These are phyloP conservation scores for Odontophorus gujanensis DNA, from an alignment of 2,113 vertebrate genomes.

Conservation along the genomic window DNA sequence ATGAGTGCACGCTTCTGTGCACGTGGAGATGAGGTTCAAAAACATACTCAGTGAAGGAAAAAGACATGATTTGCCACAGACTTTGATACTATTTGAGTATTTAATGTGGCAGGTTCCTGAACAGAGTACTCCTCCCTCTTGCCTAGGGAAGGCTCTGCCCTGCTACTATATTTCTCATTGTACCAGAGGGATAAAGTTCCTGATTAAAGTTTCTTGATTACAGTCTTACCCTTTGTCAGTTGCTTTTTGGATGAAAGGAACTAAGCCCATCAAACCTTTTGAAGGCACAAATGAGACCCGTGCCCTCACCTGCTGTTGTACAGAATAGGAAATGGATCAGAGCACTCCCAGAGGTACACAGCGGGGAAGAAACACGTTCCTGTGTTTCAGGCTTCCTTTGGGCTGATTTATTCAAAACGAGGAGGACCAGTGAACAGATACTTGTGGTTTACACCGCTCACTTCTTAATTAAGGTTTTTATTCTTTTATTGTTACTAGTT, in stretches of 20 bases:
- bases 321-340: background rate
- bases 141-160: background rate
- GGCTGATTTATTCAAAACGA: background rate
- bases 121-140: background rate
- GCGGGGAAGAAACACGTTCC: background rate
- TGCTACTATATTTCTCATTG: background rate
- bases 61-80: background rate
- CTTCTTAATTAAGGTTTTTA: background rate
- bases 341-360: background rate
- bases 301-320: background rate
- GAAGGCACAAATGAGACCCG: background rate
- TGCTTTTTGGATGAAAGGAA: background rate
- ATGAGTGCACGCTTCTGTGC: background rate
- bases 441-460: background rate
- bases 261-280: background rate
- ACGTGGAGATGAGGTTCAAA: background rate
- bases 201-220: background rate
- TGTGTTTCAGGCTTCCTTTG: background rate
- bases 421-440: accelerated
- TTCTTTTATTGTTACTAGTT: background rate
- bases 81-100: background rate
- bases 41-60: background rate
- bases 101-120: background rate
- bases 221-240: background rate
- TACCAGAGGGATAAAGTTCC: background rate